Conservation (phyloP, 2,888 invertebrate species). For the Aplocera efformata region DNA sequence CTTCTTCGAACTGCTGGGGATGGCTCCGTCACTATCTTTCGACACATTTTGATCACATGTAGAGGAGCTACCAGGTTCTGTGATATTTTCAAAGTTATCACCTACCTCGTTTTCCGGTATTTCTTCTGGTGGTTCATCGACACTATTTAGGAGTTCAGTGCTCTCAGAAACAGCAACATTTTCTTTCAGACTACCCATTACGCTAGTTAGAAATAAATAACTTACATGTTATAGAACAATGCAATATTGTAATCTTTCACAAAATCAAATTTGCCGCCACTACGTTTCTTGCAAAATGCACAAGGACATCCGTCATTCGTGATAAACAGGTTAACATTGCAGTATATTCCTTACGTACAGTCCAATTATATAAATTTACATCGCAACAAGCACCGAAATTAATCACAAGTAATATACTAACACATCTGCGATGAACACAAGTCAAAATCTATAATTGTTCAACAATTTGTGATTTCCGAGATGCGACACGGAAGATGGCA, state of each 20-base stretch:
- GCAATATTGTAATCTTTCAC: slow-evolving; percentile 38
- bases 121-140: slow-evolving; percentile 53
- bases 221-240: slow-evolving; percentile 47
- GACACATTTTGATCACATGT: slow-evolving; percentile 49
- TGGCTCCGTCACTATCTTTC: slow-evolving; percentile 55
- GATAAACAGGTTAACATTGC: slow-evolving; percentile 75
- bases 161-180: slow-evolving; percentile 47
- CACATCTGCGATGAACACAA: slow-evolving; percentile 8
- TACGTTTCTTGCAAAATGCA: slow-evolving; percentile 68
- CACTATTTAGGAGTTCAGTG: slow-evolving; percentile 44
- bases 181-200: slow-evolving; percentile 70
- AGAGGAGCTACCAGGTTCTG: slow-evolving; percentile 39
- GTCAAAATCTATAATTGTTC: slow-evolving; percentile 10
- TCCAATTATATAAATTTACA: neutral
- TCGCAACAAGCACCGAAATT: neutral
- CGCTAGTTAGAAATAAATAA: slow-evolving; percentile 30
- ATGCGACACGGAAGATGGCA: slow-evolving; percentile 22
- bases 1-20: slow-evolving; percentile 54
- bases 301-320: slow-evolving; percentile 78
- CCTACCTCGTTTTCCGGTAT: slow-evolving; percentile 53
- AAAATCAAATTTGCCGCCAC: slow-evolving; percentile 77
- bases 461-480: slow-evolving; percentile 5
- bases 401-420: slow-evolving; percentile 14
- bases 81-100: slow-evolving; percentile 49
- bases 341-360: slow-evolving; percentile 41